These are phyloP conservation scores for Tethya wilhelma DNA, from an alignment of 37 sponge, comb jelly and placozoan genomes.

Conservation along the genomic window DNA sequence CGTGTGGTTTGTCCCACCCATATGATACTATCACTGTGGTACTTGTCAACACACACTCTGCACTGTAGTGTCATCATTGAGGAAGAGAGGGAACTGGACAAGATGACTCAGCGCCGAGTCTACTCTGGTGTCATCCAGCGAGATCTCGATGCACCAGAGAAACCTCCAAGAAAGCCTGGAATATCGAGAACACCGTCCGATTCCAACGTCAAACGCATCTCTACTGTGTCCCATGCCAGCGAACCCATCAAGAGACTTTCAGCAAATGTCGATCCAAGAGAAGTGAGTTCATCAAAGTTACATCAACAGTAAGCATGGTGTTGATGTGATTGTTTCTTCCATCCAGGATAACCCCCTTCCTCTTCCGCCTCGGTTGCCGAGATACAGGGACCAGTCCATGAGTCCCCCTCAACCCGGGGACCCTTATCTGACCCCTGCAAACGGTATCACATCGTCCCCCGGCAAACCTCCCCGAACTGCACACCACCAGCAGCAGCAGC, in stretches of 20 bases:
- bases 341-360: conserved; percentile 13
- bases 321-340: not conserved
- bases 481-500: not conserved
- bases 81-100: conserved; percentile 23
- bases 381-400: conserved; percentile 26
- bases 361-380: conserved; percentile 17
- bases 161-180: conserved; percentile 6
- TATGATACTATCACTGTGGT: too few relatives aligned
- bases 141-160: conserved; percentile 28
- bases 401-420: not conserved
- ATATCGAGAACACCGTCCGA: not conserved
- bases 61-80: conserved; percentile 22
- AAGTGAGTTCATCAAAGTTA: not conserved
- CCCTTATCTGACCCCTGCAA: too few relatives aligned
- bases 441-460: not conserved
- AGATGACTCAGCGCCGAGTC: not conserved
- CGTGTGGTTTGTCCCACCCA: not conserved
- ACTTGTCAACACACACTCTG: not conserved
- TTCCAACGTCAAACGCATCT: not conserved
- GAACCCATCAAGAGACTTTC: not conserved
- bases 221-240: not conserved
- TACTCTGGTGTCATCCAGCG: not conserved
- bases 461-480: not conserved
- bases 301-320: not conserved
- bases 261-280: not conserved